phyloP scores from a whole-genome alignment of 2,797 vertebrate genomes.

The Micrastur ruficollis region DNA sequence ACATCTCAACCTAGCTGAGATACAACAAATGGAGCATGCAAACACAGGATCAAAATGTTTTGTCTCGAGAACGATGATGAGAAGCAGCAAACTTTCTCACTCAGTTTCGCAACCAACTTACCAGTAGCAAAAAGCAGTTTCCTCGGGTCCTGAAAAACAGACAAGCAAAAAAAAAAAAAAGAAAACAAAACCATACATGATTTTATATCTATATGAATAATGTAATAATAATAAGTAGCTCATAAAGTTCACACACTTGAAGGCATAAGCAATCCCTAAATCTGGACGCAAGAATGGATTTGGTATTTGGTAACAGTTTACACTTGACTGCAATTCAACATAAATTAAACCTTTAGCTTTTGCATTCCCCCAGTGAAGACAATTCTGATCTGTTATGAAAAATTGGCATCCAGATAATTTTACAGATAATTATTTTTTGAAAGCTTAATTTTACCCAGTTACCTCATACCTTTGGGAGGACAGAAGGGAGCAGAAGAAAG shows the following conservation, averaged over 20 bases:
- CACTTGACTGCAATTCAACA: not conserved
- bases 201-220: not conserved
- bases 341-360: not conserved
- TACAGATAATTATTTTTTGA: not conserved
- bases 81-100: not conserved
- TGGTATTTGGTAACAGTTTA: not conserved
- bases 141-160: constrained; percentile 85
- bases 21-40: not conserved
- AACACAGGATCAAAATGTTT: not conserved
- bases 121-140: constrained; percentile 89
- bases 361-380: not conserved
- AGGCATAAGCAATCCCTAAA: not conserved
- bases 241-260: not conserved
- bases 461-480: not conserved
- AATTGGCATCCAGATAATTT: not conserved
- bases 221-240: not conserved
- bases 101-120: constrained; percentile 71
- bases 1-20: not conserved
- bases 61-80: not conserved
- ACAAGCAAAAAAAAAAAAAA: not conserved
- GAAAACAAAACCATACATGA: not conserved
- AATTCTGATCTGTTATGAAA: not conserved
- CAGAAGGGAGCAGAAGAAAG: not conserved
- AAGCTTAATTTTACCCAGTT: not conserved
- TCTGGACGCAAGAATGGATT: not conserved